phyloP scores from a whole-genome alignment of 2,113 vertebrate genomes.

The Salvelinus fontinalis region DNA sequence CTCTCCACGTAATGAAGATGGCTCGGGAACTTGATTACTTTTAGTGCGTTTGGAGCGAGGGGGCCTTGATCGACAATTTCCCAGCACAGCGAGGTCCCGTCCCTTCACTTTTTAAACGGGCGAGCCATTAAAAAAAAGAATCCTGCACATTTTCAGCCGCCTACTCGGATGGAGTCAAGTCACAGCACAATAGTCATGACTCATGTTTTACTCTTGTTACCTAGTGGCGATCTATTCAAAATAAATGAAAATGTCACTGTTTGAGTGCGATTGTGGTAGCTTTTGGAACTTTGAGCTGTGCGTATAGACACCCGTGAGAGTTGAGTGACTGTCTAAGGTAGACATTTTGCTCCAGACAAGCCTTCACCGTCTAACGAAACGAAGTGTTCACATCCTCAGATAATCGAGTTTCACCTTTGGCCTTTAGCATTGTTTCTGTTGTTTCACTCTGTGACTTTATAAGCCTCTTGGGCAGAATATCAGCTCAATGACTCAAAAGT shows the following conservation, averaged over 20 bases:
- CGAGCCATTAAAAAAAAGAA: constrained; percentile 23
- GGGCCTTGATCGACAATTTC: constrained; percentile 52
- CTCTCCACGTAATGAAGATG: constrained; percentile 77
- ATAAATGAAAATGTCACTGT: constrained; percentile 1
- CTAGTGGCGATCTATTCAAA: constrained; percentile 13
- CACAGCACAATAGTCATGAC: constrained; percentile 12
- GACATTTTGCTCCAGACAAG: too few relatives aligned
- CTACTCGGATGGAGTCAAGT: constrained; percentile 24
- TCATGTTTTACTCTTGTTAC: background rate
- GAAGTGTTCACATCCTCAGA: constrained; percentile 2
- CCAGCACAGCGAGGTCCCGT: constrained; percentile 25
- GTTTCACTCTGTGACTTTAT: background rate
- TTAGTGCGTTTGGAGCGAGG: constrained; percentile 51
- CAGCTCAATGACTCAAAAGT: background rate
- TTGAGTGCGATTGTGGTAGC: constrained; percentile 8
- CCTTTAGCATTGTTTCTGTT: background rate
- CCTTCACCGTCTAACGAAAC: too few relatives aligned
- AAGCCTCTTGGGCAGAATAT: background rate
- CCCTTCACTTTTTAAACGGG: constrained; percentile 41
- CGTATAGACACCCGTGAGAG: background rate
- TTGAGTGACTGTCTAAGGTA: background rate
- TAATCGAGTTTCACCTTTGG: constrained; percentile 16
- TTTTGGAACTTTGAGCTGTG: constrained; percentile 20
- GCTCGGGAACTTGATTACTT: constrained; percentile 74
- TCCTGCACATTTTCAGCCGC: constrained; percentile 32